Evolutionary conservation across 2,113 vertebrate genomes (phyloP).

Genomic region (Mohoua ochrocephala): DNA sequence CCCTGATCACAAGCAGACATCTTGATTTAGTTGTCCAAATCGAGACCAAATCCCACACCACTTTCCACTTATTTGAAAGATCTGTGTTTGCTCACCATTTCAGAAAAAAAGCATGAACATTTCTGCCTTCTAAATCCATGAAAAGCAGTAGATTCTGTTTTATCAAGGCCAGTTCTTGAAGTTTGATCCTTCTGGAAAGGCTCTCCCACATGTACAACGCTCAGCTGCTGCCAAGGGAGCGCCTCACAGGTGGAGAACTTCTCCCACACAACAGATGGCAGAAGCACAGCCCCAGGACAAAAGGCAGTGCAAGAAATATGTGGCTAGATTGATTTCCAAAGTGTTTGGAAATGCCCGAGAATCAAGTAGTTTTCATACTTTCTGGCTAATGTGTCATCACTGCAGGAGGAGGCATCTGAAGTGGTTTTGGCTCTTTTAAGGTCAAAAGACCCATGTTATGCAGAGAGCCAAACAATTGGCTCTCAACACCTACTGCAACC

Average conservation of each 20-base stretch:
- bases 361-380: background rate
- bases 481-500: background rate
- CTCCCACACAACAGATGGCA: background rate
- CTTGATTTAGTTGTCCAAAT: background rate
- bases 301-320: background rate
- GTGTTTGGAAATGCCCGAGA: background rate
- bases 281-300: background rate
- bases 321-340: background rate
- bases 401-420: background rate
- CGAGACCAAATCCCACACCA: background rate
- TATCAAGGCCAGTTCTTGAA: background rate
- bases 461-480: background rate
- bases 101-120: background rate
- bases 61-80: background rate
- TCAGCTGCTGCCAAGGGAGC: background rate
- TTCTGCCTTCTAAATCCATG: background rate
- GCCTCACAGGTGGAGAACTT: background rate
- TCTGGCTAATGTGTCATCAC: background rate
- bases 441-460: background rate
- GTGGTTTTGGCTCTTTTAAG: background rate
- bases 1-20: background rate
- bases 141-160: background rate
- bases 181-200: background rate
- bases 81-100: background rate
- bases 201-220: background rate